Percentiles rank a stretch among this genome's conserved stretches.
Evolutionary conservation across 2,888 invertebrate species (phyloP).

Genomic region (Cancer borealis): DNA sequence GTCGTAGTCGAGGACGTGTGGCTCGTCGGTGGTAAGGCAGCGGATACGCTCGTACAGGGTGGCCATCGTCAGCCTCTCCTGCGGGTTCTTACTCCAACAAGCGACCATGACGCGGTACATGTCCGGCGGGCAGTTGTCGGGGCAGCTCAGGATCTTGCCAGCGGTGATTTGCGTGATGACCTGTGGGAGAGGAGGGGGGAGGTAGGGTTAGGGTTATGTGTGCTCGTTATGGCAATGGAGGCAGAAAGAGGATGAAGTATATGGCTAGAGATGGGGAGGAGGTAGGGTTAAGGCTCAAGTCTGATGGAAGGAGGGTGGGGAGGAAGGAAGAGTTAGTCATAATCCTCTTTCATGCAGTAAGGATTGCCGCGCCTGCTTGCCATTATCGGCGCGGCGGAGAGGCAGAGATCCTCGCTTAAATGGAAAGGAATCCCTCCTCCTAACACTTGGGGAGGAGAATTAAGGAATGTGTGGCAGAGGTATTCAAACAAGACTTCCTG

Average conservation of each 20-base stretch:
- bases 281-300: not conserved
- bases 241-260: not conserved
- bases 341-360: not conserved
- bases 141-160: conserved; percentile 94
- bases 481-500: not conserved
- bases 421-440: conserved; percentile 8
- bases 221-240: not conserved
- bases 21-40: conserved; percentile 79
- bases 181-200: conserved; percentile 51
- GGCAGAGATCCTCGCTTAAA: not conserved
- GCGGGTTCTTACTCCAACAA: conserved; percentile 97
- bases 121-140: conserved; percentile 93
- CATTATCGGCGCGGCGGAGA: not conserved
- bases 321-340: not conserved
- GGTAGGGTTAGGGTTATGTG: not conserved
- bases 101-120: conserved; percentile 98
- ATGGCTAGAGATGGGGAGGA: not conserved
- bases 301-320: not conserved
- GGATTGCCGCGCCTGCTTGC: not conserved
- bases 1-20: conserved; percentile 66
- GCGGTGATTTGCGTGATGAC: conserved; percentile 81
- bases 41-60: conserved; percentile 91
- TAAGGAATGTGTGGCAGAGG: not conserved
- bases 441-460: not conserved
- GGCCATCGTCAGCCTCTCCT: conserved; percentile 93